These are phyloP conservation scores for Steinernema scapterisci DNA, from an alignment of 2,888 invertebrate genomes.

Conservation along the genomic window DNA sequence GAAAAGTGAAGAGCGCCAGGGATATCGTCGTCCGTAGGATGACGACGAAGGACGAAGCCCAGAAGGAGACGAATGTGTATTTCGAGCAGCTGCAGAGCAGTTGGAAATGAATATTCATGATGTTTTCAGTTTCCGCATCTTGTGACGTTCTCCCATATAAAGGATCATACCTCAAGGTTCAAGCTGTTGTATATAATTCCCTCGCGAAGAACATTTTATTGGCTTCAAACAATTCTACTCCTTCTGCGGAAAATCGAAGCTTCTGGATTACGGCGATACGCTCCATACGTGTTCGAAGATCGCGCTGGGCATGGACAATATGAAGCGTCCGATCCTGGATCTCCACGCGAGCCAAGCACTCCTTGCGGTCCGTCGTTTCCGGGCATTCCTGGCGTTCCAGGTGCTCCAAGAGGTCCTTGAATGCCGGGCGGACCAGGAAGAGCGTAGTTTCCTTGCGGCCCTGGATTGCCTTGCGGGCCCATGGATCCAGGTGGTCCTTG, in stretches of 20 bases:
- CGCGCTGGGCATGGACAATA: neutral
- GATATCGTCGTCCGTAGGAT: neutral
- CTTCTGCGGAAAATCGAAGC: too few species aligned
- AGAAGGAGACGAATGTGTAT: neutral
- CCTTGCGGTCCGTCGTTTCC: neutral
- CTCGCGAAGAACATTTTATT: too few species aligned
- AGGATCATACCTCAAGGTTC: too few species aligned
- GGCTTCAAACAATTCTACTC: too few species aligned
- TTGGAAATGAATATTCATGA: slow-evolving; percentile 3
- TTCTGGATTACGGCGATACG: neutral
- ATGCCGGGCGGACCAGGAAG: slow-evolving; percentile 47
- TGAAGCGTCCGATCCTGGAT: neutral
- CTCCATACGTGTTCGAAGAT: neutral
- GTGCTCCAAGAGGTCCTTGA: slow-evolving; percentile 34
- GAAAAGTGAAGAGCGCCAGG: neutral
- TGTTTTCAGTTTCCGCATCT: too few species aligned
- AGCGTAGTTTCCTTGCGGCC: slow-evolving; percentile 49
- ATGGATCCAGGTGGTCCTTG: slow-evolving; percentile 41
- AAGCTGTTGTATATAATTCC: too few species aligned
- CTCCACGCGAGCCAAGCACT: neutral
- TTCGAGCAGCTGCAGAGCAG: slow-evolving; percentile 13
- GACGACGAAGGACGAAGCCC: neutral
- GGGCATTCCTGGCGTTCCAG: neutral
- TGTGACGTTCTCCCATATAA: too few species aligned
- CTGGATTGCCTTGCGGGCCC: slow-evolving; percentile 30